Evolutionary conservation across 2,797 vertebrate genomes (phyloP), one percentile per base, ranked within the genome.

Genomic region (Brachyrhaphis roseni): DNA sequence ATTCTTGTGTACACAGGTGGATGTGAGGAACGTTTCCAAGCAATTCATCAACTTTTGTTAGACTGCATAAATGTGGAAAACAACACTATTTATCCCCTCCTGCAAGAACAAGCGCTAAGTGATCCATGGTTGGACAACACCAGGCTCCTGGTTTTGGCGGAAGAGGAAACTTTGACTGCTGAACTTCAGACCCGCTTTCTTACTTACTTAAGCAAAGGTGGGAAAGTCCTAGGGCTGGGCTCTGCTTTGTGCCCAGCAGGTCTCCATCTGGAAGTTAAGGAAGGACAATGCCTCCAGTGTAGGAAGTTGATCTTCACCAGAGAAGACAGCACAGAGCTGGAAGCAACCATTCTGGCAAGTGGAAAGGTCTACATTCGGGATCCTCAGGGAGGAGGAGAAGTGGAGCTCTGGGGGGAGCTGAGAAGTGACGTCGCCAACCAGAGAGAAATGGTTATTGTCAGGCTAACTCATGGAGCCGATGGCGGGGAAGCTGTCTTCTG

Each of bases 401-500:
- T 96, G 82, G 95, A 96, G 86, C 86, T 95, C 1, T 91, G 95
- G 95, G 97, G 97, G 51, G 94, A 90, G 72, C 94, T 99, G 79
- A 95, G 90, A 18, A 94, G 90, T 0, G 82, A 90, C 0, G 73
- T 8, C 13, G 7, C 81, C 13, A 90, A 57, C 51, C 90, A 90
- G 28, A 94, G 86, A 39, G 97, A 97, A 51, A 81, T 90, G 75
- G 95, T 96, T n/a, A 94, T 99, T 0, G 93, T 98, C 71, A 95
- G 94, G 1, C 88, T 98, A 72, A 94, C 95, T 0, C 95, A 96
- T 0, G 97, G 97, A 53, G 87, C 88, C 4, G 71, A 87, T 0
- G 95, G 96, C 13, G 98, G 98, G 28, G 97, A 97, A 92, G 98
- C 98, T n/a, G 80, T 99, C 72, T 96, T 99, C 7, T 97, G 95